Evolutionary conservation across 2,113 vertebrate genomes (phyloP).

Genomic region (Condylura cristata): DNA sequence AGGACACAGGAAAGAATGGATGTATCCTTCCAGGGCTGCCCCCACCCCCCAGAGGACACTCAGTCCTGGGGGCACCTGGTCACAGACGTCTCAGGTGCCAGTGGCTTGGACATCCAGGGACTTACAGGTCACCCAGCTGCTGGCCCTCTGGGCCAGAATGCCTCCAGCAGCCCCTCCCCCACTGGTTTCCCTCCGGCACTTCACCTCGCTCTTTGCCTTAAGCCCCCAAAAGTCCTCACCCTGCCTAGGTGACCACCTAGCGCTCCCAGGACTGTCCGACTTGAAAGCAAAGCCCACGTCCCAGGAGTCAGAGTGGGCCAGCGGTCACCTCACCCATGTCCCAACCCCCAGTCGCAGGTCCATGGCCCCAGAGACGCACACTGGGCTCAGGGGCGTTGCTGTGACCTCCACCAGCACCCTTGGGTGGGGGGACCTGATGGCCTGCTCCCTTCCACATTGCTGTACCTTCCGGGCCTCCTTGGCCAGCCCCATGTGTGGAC

Average conservation of each 20-base stretch:
- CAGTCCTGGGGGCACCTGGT: too few species aligned
- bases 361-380: accelerated
- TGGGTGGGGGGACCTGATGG: not conserved
- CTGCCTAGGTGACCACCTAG: not conserved
- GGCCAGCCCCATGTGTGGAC: not conserved
- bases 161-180: not conserved
- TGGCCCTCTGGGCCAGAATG: not conserved
- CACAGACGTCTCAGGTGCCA: too few species aligned
- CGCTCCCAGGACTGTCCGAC: not conserved
- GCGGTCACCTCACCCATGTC: not conserved
- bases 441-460: not conserved
- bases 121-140: not conserved
- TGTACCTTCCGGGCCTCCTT: accelerated
- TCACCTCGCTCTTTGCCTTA: not conserved
- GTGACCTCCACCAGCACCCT: not conserved
- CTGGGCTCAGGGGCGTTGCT: not conserved
- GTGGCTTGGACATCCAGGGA: not conserved
- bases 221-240: not conserved
- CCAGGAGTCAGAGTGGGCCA: not conserved
- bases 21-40: too few species aligned
- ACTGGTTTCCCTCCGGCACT: not conserved
- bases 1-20: not conserved
- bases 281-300: not conserved
- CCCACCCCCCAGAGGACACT: too few species aligned
- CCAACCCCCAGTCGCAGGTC: not conserved